Evolutionary conservation across 2,888 invertebrate species (phyloP).

Genomic region (Drosophila helvetica): DNA sequence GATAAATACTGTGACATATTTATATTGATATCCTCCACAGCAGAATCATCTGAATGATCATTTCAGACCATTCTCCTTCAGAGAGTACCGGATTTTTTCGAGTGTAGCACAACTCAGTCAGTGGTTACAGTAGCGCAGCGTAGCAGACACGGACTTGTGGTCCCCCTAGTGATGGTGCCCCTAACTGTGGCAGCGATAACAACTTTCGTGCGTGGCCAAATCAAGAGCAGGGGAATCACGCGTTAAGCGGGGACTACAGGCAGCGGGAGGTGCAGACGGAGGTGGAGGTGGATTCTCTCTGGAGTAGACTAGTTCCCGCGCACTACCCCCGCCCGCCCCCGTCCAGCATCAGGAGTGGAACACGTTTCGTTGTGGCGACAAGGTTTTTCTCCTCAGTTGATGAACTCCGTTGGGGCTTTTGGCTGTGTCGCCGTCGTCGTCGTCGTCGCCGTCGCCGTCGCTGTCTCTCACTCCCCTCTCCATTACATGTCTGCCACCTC

Average conservation of each 20-base stretch:
- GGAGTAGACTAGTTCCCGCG: conserved; percentile 6
- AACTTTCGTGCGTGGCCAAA: conserved; percentile 58
- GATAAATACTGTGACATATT: too few relatives aligned
- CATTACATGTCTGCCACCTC: not conserved
- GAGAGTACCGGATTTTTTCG: not conserved
- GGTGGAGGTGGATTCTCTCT: conserved; percentile 6
- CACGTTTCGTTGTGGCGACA: conserved; percentile 61
- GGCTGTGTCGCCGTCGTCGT: not conserved
- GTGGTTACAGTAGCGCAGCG: conserved; percentile 51
- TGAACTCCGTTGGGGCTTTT: conserved; percentile 59
- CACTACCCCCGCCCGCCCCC: not conserved
- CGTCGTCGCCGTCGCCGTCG: not conserved
- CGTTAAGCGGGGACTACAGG: too few relatives aligned
- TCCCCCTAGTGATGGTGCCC: conserved; percentile 18
- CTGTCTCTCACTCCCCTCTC: not conserved
- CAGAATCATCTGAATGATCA: too few relatives aligned
- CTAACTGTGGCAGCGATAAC: conserved; percentile 64
- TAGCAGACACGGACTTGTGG: conserved; percentile 28
- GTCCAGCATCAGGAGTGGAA: conserved; percentile 37
- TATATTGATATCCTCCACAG: too few relatives aligned
- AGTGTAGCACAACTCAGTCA: conserved; percentile 29
- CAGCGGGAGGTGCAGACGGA: too few relatives aligned
- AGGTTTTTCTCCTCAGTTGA: conserved; percentile 69
- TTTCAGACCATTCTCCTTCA: too few relatives aligned
- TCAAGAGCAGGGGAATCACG: not conserved